A percentile compares a stretch with the other conserved stretches of the same genome.
Conservation (phyloP, 2,113 vertebrate genomes). For the Microcebus ravelobensis region DNA sequence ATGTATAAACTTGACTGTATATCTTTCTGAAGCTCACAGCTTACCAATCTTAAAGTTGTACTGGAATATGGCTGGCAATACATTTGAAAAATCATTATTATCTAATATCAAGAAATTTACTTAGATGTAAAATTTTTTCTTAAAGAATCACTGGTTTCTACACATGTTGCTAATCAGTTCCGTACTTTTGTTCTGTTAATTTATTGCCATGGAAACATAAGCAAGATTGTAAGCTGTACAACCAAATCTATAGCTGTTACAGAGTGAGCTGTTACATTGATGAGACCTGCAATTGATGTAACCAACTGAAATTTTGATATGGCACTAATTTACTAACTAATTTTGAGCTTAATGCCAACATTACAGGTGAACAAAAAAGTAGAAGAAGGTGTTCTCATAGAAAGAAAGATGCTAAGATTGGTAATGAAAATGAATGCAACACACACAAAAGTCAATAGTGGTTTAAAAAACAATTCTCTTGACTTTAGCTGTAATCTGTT, state of each 20-base stretch:
- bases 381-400: neutral
- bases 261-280: neutral
- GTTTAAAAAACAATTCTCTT: conserved; percentile 41
- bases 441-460: neutral
- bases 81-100: neutral
- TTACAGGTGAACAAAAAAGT: neutral
- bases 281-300: neutral
- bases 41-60: neutral
- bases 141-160: neutral
- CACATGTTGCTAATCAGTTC: neutral
- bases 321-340: neutral
- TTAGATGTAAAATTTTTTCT: neutral
- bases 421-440: conserved; percentile 1
- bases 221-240: neutral
- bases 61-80: neutral
- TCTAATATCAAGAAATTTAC: neutral
- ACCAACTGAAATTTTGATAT: neutral
- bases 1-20: neutral
- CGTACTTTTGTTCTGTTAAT: neutral
- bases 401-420: neutral
- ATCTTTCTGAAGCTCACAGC: neutral
- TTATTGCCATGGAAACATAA: neutral
- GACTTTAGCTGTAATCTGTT: neutral
- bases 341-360: neutral
- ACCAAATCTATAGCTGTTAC: neutral